phyloP scores from a whole-genome alignment of 2,888 invertebrate species.

The Hypselothyrea guttata region DNA sequence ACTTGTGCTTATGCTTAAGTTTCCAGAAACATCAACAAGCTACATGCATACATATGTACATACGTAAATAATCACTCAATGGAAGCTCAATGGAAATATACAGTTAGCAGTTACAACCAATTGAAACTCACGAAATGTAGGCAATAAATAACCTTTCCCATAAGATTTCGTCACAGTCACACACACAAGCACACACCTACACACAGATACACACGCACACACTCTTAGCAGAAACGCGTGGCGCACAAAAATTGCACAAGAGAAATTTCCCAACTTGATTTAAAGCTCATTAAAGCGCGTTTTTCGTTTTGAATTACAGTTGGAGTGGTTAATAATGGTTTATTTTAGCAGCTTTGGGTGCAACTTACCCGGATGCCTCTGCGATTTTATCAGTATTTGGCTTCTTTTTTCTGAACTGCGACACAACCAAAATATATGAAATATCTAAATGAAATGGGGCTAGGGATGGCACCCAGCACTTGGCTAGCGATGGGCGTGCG shows the following conservation, averaged over 20 bases:
- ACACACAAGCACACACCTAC: conserved; percentile 22
- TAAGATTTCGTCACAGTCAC: conserved; percentile 46
- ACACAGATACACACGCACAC: conserved; percentile 24
- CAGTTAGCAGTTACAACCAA: background rate
- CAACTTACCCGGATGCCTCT: conserved; percentile 76
- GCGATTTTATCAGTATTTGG: conserved; percentile 66
- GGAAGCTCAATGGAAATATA: too few relatives aligned
- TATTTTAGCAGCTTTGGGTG: conserved; percentile 8
- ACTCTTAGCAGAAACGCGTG: conserved; percentile 66
- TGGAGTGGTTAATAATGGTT: conserved; percentile 4
- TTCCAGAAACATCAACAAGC: conserved; percentile 60
- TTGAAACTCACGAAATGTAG: conserved; percentile 2
- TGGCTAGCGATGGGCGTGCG: too few relatives aligned
- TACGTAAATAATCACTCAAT: too few relatives aligned
- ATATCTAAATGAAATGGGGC: conserved; percentile 51
- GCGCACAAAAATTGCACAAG: conserved; percentile 39
- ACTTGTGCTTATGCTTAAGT: conserved; percentile 11
- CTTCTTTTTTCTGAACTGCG: conserved; percentile 54
- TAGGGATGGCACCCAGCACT: too few relatives aligned
- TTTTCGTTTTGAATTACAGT: conserved; percentile 42
- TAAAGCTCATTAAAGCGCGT: conserved; percentile 34
- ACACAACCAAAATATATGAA: conserved; percentile 62
- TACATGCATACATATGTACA: background rate
- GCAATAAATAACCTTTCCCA: conserved; percentile 34
- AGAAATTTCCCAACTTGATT: conserved; percentile 20